Percentiles rank a stretch among this genome's conserved stretches.
Evolutionary conservation across 2,113 vertebrate species (phyloP).

Genomic region (Tor tambroides): DNA sequence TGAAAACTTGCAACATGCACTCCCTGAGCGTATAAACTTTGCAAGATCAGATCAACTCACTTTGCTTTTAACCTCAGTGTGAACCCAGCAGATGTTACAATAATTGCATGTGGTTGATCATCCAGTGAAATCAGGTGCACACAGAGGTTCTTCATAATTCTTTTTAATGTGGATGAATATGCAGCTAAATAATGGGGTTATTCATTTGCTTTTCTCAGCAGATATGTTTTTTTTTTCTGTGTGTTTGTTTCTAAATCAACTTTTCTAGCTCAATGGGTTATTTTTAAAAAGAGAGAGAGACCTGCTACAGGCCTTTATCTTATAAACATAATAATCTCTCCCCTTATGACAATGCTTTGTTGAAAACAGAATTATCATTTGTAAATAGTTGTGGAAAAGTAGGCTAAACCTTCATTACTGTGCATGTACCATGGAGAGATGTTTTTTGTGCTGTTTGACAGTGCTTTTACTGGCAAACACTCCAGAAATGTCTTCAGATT

Average conservation of each 20-base stretch:
- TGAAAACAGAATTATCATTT: neutral
- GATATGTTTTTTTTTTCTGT: neutral
- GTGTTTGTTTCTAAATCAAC: neutral
- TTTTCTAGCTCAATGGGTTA: neutral
- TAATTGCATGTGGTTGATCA: neutral
- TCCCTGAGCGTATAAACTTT: neutral
- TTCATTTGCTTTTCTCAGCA: neutral
- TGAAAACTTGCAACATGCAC: slow-evolving; percentile 8
- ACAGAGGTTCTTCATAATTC: neutral
- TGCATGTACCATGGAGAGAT: too few species aligned
- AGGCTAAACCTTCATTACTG: slow-evolving; percentile 6
- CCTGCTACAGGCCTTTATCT: neutral
- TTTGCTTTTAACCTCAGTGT: neutral
- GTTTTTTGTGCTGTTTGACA: too few species aligned
- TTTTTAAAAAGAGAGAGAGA: neutral
- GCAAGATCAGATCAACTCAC: neutral
- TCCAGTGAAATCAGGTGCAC: neutral
- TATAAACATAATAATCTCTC: neutral
- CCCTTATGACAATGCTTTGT: neutral
- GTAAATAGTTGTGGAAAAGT: neutral
- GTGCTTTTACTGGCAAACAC: neutral
- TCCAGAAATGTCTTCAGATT: neutral
- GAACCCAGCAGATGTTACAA: slow-evolving; percentile 14
- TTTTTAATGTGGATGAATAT: slow-evolving; percentile 2
- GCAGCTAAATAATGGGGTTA: neutral